Conservation (phyloP, 2,113 vertebrate species). For the Cyanistes caeruleus region DNA sequence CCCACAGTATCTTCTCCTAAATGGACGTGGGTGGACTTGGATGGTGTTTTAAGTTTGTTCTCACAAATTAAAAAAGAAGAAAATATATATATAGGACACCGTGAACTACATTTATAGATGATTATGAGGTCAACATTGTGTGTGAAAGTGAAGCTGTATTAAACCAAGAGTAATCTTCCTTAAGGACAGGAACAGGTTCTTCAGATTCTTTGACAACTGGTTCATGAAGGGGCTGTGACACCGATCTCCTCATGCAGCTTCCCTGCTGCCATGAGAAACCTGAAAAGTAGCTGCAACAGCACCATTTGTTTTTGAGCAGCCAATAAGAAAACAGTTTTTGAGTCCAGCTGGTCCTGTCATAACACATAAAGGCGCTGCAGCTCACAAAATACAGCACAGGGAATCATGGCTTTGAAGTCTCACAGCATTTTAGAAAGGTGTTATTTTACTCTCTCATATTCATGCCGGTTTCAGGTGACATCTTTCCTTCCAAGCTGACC, state of each 20-base stretch:
- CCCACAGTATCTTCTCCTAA: background rate
- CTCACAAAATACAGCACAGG: background rate
- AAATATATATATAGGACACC: background rate
- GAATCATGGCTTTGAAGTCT: background rate
- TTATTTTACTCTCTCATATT: background rate
- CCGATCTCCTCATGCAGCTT: rapidly evolving
- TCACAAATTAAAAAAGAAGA: background rate
- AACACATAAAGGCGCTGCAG: background rate
- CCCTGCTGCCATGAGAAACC: background rate
- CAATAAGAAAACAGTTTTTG: background rate
- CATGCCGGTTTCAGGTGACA: background rate
- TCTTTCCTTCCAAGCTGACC: background rate
- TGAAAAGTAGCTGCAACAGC: background rate
- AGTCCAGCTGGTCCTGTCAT: background rate
- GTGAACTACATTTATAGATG: background rate
- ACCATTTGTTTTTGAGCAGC: background rate
- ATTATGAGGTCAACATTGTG: background rate
- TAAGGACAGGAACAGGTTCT: rapidly evolving
- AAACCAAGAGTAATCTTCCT: background rate
- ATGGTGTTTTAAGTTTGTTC: background rate
- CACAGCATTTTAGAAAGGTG: background rate
- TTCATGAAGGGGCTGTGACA: background rate
- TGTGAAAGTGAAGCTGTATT: background rate
- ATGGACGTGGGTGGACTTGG: background rate
- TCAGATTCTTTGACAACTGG: background rate